phyloP scores from a whole-genome alignment of 2,113 vertebrate genomes.

The Nyctereutes procyonoides region DNA sequence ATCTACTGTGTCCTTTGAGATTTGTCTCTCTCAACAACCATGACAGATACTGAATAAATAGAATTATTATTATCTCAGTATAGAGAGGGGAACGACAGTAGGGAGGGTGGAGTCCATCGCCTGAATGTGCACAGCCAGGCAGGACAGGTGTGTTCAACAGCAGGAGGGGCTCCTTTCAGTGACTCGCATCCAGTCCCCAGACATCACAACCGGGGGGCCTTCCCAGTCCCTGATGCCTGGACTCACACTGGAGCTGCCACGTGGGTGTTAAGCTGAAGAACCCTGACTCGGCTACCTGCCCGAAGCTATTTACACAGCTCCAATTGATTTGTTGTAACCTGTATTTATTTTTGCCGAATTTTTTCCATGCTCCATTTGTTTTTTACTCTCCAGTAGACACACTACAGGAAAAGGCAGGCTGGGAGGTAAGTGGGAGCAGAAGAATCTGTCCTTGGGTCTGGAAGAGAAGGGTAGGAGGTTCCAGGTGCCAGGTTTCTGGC shows the following conservation, averaged over 20 bases:
- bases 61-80: neutral
- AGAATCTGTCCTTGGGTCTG: neutral
- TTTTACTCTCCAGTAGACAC: constrained; percentile 70
- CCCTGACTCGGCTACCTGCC: constrained; percentile 67
- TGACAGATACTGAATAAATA: neutral
- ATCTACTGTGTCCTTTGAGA: neutral
- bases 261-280: neutral
- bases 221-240: neutral
- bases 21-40: neutral
- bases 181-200: neutral
- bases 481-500: neutral
- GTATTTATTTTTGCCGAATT: constrained; percentile 84
- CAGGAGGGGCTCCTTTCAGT: no score
- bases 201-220: fast-evolving
- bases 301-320: constrained; percentile 80
- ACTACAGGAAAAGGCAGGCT: constrained; percentile 36
- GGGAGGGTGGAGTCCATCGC: no score
- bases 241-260: fast-evolving
- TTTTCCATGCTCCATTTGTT: constrained; percentile 79
- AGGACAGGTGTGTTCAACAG: neutral
- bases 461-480: neutral
- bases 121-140: neutral
- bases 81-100: fast-evolving
- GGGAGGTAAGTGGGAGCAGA: neutral
- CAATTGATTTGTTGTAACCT: constrained; percentile 84